Conservation (phyloP, 2,113 vertebrate genomes). For the Lutjanus erythropterus region DNA sequence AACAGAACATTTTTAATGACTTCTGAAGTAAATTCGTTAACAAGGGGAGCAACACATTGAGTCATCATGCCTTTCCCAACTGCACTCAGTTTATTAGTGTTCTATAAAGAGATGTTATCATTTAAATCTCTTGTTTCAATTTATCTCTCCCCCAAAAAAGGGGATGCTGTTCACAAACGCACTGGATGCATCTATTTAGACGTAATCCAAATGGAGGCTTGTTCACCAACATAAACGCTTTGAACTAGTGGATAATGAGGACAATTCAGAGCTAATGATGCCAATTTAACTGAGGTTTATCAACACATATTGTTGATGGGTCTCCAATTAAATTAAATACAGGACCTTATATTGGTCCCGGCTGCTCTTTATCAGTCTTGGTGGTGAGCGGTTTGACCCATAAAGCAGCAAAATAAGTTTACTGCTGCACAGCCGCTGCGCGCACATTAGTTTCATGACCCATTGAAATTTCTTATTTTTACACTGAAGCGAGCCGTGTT, state of each 20-base stretch:
- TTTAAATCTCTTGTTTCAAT: constrained; percentile 55
- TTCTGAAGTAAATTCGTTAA: constrained; percentile 65
- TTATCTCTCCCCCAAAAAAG: constrained; percentile 33
- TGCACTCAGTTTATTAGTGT: constrained; percentile 55
- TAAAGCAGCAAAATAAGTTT: constrained; percentile 40
- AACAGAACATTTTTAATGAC: constrained; percentile 61
- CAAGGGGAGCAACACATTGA: constrained; percentile 39
- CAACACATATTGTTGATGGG: constrained; percentile 37
- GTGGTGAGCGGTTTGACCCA: constrained; percentile 25
- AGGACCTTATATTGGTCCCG: constrained; percentile 24
- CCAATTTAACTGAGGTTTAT: constrained; percentile 53
- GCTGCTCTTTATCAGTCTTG: constrained; percentile 21
- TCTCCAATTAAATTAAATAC: constrained; percentile 48
- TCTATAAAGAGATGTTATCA: constrained; percentile 48
- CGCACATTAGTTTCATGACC: constrained; percentile 38
- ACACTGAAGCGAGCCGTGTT: constrained; percentile 30
- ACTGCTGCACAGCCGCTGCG: neutral
- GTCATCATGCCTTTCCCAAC: constrained; percentile 26
- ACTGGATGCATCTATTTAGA: constrained; percentile 38
- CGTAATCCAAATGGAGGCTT: constrained; percentile 43
- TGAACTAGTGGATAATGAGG: constrained; percentile 66
- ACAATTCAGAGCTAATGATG: constrained; percentile 57
- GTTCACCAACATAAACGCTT: constrained; percentile 62
- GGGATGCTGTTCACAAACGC: constrained; percentile 38
- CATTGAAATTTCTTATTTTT: too few relatives aligned